Base-by-base conservation (phyloP, 2,797 vertebrate genomes). In the Falco concolor region DNA sequence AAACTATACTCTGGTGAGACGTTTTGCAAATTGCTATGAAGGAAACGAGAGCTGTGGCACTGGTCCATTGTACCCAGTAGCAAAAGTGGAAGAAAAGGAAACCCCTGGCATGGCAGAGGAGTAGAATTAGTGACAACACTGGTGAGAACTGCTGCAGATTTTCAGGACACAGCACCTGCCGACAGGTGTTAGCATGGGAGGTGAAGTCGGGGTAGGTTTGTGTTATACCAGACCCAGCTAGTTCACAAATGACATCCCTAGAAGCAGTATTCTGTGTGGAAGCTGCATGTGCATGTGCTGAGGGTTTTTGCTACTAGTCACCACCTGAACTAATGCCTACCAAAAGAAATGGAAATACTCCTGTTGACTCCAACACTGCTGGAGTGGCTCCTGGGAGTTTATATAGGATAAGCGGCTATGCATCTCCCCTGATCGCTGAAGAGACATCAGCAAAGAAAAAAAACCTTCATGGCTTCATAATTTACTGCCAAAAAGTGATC, bases 341-440 rank as follows among this genome's bases (percentile, higher is more conserved):
- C 61, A 68, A 68, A 54, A 54, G 22, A 42, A 53, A 16, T 17
- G 19, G 75, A 77, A 90, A 50, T 34, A 32, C 15, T 79, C 22
- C 50, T 42, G 9, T 8, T 77, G 49, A 57, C 45, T 45, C 25
- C 49, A 65, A 6, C 42, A n/a, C 3, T 59, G 19, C 24, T 65
- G 47, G 28, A 73, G 24, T 10, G 5, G 20, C 12, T 74, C 15
- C 53, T 63, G 10, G 24, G n/a, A 36, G 2, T 36, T 85, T 44
- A 28, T 38, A 20, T 6, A 0, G 1, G 18, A 34, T 30, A 70
- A 63, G 11, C 1, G 4, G 19, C 24, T 38, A 21, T 12, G 8
- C 11, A 19, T 42, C 19, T 82, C 10, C 34, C 84, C 32, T 20
- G 6, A n/a, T 8, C 4, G 0, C 38, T 61, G 52, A 76, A 82